Evolutionary conservation across 1,140 invertebrate genomes (phyloP), one percentile per base, ranked within the genome.

Genomic region (Trichoplusia ni): DNA sequence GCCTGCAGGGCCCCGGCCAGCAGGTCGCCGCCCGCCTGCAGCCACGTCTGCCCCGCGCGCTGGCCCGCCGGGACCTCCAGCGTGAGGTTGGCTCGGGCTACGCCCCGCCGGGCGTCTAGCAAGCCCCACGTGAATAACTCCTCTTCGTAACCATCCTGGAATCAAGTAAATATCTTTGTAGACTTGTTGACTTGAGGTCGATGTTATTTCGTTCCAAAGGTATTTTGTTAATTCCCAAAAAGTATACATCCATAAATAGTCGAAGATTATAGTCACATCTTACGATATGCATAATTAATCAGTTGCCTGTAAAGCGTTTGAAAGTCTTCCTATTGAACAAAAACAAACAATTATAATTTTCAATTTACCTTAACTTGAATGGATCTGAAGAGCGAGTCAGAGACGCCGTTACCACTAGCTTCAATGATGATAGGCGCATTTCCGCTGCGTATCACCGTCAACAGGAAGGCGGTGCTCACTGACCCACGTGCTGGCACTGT

Each of bases 401-500:
- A 88, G 7, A 86, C 80, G 9, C 88, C 88, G 21, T 69, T 77
- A 9, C 86, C 85, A 33, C 66, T 82, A 9, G 86, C 88, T 16
- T 90, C 86, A 0, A 89, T 79, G 42, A 89, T 83, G 54, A 90
- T 69, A 2, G 86, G 75, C 2, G 82, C 84, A 16, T 77, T 73
- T 1, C 88, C 88, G 1, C 54, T 72, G 33, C 83, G 83, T 33
- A 73, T 79, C 0, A 79, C 78, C 3, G 75, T 81, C 25, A 91
- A 80, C 25, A 91, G 75, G 77, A 91, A 91, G n/a, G 89, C 89
- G 0, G 82, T 87, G 53, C 88, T 90, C 13, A 71, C 79, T 0
- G 79, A 69, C 3, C 82, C 80, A 0, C 79, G 77, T 0, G 85
- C 82, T 3, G 85, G 79, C 11, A 90, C 77, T 2, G 53, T 58